These are phyloP conservation scores for Poeciliopsis turrubarensis DNA, from an alignment of 2,113 vertebrate species.

Conservation along the genomic window DNA sequence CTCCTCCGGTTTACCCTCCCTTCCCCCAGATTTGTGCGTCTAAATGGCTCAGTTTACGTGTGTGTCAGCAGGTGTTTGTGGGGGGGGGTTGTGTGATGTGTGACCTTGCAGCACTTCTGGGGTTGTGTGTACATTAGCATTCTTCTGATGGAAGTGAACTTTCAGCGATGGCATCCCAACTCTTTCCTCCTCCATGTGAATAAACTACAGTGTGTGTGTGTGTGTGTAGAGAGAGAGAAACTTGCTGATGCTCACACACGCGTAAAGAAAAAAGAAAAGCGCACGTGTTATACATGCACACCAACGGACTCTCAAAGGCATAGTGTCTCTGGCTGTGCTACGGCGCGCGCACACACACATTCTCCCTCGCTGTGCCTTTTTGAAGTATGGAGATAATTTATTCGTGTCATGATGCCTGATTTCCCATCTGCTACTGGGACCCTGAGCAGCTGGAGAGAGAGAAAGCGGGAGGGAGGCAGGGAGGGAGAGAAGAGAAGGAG, in stretches of 20 bases:
- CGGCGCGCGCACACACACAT: constrained; percentile 46
- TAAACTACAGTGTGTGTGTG: constrained; percentile 1
- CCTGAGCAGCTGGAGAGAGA: constrained; percentile 78
- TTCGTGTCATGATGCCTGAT: constrained; percentile 82
- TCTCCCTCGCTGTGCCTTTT: constrained; percentile 68
- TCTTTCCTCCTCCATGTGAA: constrained; percentile 39
- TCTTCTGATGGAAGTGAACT: constrained; percentile 64
- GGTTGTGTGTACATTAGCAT: constrained; percentile 58
- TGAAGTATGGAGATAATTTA: constrained; percentile 84
- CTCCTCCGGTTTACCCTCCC: constrained; percentile 18
- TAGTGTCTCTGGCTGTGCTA: constrained; percentile 40
- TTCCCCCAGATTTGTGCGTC: constrained; percentile 44
- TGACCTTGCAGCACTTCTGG: constrained; percentile 71
- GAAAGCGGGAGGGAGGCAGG: constrained; percentile 45
- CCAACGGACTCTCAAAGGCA: constrained; percentile 55
- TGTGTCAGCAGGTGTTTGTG: constrained; percentile 72
- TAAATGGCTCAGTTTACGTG: constrained; percentile 67
- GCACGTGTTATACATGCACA: constrained; percentile 27
- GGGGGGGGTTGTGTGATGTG: constrained; percentile 48
- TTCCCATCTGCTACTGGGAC: constrained; percentile 84
- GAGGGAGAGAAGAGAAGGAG: constrained; percentile 51
- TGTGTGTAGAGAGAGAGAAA: constrained; percentile 34
- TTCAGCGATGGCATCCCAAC: constrained; percentile 40
- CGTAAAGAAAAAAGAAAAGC: constrained; percentile 13
- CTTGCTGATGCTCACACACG: constrained; percentile 62